Conservation (phyloP, 2,888 invertebrate species). For the Acholoe squamosa region DNA sequence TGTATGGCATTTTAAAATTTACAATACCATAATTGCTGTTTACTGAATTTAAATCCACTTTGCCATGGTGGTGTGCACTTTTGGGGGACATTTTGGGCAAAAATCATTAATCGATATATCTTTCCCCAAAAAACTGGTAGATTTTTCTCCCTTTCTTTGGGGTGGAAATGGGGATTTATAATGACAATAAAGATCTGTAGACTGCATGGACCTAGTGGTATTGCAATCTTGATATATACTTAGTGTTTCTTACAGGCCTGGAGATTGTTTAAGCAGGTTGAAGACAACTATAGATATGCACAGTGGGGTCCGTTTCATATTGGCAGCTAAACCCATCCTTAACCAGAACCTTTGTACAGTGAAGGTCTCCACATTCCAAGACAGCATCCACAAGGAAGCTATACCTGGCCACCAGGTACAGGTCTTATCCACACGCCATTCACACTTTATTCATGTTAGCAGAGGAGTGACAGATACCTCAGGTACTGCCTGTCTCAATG, state of each 20-base stretch:
- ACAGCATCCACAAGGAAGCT: background rate
- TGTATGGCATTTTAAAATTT: no score
- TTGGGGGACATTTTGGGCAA: no score
- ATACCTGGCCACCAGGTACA: conserved; percentile 22
- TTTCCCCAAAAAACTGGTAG: no score
- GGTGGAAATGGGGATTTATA: no score
- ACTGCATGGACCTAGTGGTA: no score
- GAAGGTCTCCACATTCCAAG: background rate
- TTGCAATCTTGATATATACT: background rate
- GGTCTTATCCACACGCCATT: background rate
- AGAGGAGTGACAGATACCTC: background rate
- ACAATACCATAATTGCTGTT: no score
- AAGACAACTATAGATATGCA: background rate
- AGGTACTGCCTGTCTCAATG: background rate
- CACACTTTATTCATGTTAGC: background rate
- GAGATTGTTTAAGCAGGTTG: background rate
- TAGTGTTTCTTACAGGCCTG: background rate
- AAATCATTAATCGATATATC: no score
- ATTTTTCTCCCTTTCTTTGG: no score
- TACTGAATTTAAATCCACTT: no score
- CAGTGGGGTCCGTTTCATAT: background rate
- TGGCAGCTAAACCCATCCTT: conserved; percentile 9
- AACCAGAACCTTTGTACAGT: background rate
- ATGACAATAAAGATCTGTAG: no score
- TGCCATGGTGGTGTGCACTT: no score